phyloP scores from a whole-genome alignment of 2,888 invertebrate species.

The Drosophila buzzatii region DNA sequence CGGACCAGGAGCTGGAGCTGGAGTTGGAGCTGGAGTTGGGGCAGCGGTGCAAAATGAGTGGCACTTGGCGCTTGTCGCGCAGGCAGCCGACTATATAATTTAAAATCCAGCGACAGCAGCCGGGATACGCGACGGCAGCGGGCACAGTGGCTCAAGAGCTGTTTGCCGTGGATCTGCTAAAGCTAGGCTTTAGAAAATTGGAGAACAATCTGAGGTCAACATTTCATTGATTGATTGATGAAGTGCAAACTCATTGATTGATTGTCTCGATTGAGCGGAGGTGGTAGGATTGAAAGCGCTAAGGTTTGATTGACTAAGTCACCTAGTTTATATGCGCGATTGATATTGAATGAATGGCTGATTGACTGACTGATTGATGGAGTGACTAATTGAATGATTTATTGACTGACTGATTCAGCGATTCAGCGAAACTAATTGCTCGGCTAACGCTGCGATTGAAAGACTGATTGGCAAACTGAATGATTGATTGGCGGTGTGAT shows the following conservation, averaged over 20 bases:
- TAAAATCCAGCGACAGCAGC: slow-evolving; percentile 25
- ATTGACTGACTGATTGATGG: background rate
- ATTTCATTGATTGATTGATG: background rate
- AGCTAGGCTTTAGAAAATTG: background rate
- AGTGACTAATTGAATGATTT: background rate
- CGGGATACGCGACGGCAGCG: slow-evolving; percentile 6
- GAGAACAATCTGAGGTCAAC: background rate
- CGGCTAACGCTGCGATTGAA: background rate
- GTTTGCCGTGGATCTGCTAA: background rate
- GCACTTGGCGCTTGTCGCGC: slow-evolving; percentile 40
- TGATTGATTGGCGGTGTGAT: background rate
- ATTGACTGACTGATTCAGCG: background rate
- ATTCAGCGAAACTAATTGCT: background rate
- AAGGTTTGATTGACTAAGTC: no score
- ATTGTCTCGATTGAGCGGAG: background rate
- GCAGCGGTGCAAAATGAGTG: slow-evolving; percentile 46
- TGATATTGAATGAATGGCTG: background rate
- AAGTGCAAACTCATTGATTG: background rate
- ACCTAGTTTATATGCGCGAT: background rate
- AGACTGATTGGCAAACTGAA: background rate
- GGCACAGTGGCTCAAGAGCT: slow-evolving; percentile 1
- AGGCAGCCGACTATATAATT: slow-evolving; percentile 51
- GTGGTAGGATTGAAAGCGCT: no score
- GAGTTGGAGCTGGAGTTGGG: background rate
- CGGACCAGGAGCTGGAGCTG: background rate